Evolutionary conservation across 2,888 invertebrate genomes (phyloP).

Genomic region (Cerastis leucographa): DNA sequence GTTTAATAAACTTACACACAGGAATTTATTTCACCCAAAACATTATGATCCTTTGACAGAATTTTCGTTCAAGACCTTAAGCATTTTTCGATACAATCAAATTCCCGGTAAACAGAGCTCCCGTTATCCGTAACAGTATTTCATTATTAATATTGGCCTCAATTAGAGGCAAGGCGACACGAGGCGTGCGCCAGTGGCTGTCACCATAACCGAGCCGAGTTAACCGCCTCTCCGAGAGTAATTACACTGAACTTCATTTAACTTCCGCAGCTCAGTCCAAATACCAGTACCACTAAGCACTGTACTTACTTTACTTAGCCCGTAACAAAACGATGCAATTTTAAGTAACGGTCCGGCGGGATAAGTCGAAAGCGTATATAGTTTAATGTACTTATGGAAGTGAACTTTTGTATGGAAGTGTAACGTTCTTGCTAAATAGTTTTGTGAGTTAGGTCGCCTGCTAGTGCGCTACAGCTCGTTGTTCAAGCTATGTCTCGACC

Average conservation of each 20-base stretch:
- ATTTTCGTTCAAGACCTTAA: not conserved
- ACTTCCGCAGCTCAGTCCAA: constrained; percentile 87
- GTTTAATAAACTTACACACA: not conserved
- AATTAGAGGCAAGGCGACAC: constrained; percentile 75
- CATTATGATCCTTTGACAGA: not conserved
- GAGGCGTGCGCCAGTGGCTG: constrained; percentile 75
- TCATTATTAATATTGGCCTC: constrained; percentile 77
- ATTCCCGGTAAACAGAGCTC: constrained; percentile 12
- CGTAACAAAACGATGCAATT: constrained; percentile 87
- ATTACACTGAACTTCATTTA: constrained; percentile 89
- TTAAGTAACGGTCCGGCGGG: constrained; percentile 83
- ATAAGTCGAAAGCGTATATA: constrained; percentile 78
- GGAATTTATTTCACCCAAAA: not conserved
- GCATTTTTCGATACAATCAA: constrained; percentile 9
- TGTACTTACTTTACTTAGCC: constrained; percentile 85
- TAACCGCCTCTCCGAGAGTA: constrained; percentile 87
- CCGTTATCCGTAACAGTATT: constrained; percentile 61
- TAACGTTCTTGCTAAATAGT: constrained; percentile 62
- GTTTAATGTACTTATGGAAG: constrained; percentile 74
- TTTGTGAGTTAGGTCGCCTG: constrained; percentile 44
- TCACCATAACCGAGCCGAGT: constrained; percentile 84
- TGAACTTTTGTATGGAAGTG: constrained; percentile 64
- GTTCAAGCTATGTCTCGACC: constrained; percentile 34
- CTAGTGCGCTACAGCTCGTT: constrained; percentile 19
- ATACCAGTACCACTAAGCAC: constrained; percentile 87